phyloP scores from a whole-genome alignment of 37 sponge, comb jelly and placozoan genomes.

The Hormiphora californensis region DNA sequence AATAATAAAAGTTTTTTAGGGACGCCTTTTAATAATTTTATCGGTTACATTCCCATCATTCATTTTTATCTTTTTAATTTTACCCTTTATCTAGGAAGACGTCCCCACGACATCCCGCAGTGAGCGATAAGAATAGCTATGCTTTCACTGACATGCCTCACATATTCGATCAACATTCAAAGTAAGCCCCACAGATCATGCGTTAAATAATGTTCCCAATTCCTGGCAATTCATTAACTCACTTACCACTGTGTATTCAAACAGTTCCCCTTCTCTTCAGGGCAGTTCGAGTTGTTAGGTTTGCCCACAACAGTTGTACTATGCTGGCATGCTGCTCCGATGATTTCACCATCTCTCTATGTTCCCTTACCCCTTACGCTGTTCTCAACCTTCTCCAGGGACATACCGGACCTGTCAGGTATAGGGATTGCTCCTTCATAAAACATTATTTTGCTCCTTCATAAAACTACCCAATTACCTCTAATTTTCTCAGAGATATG shows the following conservation, averaged over 20 bases:
- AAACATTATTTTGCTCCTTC: neutral
- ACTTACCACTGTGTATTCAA: too few relatives aligned
- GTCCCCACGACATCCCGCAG: neutral
- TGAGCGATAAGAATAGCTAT: neutral
- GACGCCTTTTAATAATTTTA: too few relatives aligned
- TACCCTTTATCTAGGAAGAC: too few relatives aligned
- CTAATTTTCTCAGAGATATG: neutral
- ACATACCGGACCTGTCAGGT: constrained; percentile 24
- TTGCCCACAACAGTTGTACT: constrained; percentile 50
- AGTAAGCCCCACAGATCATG: too few relatives aligned
- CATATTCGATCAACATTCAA: constrained; percentile 49
- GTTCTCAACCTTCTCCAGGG: constrained; percentile 4
- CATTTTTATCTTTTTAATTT: too few relatives aligned
- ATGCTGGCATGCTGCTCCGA: constrained; percentile 46
- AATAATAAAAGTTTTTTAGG: too few relatives aligned
- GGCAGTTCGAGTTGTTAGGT: constrained; percentile 8
- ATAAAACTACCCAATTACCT: neutral
- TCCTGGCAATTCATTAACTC: too few relatives aligned
- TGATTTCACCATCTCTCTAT: constrained; percentile 47
- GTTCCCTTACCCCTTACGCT: constrained; percentile 19
- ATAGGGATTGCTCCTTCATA: neutral
- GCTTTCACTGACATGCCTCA: constrained; percentile 51
- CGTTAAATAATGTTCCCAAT: too few relatives aligned
- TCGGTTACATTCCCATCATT: too few relatives aligned
- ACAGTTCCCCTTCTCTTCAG: neutral